These are phyloP conservation scores for Odocoileus hemionus DNA, from an alignment of 2,113 vertebrate species.

Conservation along the genomic window DNA sequence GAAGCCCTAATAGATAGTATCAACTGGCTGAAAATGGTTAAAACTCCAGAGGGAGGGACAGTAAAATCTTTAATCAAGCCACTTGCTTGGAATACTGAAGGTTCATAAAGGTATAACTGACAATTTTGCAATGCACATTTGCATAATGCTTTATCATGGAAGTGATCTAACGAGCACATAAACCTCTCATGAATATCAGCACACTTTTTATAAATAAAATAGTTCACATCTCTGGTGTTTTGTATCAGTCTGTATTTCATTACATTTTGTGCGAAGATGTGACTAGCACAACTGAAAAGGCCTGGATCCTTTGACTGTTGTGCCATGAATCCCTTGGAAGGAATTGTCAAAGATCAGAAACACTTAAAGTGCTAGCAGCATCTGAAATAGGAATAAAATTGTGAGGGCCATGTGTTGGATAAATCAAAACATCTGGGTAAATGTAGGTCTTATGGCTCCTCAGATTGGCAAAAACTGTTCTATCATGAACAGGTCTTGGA, in stretches of 20 bases:
- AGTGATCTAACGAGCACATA: background rate
- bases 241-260: background rate
- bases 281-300: background rate
- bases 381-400: background rate
- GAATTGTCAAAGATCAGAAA: background rate
- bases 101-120: background rate
- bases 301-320: background rate
- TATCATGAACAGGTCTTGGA: slow-evolving; percentile 18
- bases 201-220: background rate
- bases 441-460: background rate
- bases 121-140: background rate
- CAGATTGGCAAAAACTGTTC: background rate
- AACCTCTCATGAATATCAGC: background rate
- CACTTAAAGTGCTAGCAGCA: background rate
- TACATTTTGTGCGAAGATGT: background rate
- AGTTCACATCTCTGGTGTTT: background rate
- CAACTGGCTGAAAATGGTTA: background rate
- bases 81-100: background rate
- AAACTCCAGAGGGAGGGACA: background rate
- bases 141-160: background rate
- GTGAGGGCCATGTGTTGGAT: slow-evolving; percentile 30
- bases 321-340: background rate
- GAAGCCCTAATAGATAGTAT: background rate
- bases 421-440: slow-evolving; percentile 54
- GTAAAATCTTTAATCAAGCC: background rate